Base-by-base conservation (phyloP, 2,888 invertebrate genomes). In the Luperina nickerlii region DNA sequence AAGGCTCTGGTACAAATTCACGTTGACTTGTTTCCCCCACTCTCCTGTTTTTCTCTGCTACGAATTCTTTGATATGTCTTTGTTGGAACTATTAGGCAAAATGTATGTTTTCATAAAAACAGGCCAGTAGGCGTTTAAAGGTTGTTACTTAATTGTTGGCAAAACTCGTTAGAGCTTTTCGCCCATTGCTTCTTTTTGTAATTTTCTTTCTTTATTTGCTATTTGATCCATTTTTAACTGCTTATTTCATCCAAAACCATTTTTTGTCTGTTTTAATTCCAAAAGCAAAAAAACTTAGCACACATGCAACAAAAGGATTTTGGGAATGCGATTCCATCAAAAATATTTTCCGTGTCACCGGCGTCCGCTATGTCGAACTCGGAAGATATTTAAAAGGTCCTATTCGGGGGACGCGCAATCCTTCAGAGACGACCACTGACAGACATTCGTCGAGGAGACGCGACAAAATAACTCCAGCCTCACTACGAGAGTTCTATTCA, bases 1-100 rank as follows among this genome's bases (percentile, higher is more conserved):
- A 96, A 96, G 96, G 96, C 96, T 95, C 92, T 94, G 94, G 92
- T 94, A 95, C 96, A 95, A 96, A 96, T 96, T 96, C 95, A 91
- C 93, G 94, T 95, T 95, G 95, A 96, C 96, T 95, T 95, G 93
- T 93, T 93, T 93, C 91, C 93, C 92, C 90, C 92, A 92, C 91
- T 91, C 92, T 90, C 87, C 90, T 90, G 85, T 93, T 92, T 92
- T 93, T 90, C 90, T 88, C 79, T 88, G 90, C 87, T 91, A 92
- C 90, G 87, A 92, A 91, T 93, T 92, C 91, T 92, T 93, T 90
- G 90, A 89, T 89, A 91, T 89, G 88, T 90, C 88, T 90, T 78
- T 90, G 81, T 78, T 76, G 38, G 57, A 24, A 69, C 78, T 76
- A 76, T 70, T 78, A 74, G 42, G 27, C 20, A 66, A 54, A 72